Base-by-base conservation (phyloP, 2,113 vertebrate species). In the Thalassoma bifasciatum region DNA sequence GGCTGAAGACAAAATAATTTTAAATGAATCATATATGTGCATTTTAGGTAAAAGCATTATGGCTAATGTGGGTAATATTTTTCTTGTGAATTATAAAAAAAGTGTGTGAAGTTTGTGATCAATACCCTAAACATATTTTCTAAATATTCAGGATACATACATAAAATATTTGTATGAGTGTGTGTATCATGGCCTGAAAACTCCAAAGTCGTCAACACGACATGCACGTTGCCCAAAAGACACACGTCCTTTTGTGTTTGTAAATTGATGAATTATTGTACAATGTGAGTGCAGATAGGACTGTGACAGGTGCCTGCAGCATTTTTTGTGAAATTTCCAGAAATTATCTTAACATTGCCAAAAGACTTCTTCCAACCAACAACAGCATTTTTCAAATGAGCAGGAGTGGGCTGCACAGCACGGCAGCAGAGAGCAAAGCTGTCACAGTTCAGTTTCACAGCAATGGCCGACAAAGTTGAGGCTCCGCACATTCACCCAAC, bases 391-490 rank as follows among this genome's bases (percentile, higher is more conserved):
- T 38, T n/a, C 17, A 69, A 44, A 65, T 11, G 10, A 49, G 30
- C 23, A 50, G 26, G 2, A 38, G 8, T 7, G n/a, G 46, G 14
- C 17, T 49, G 7, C 47, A 40, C 49, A 62, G 53, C 60, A 26
- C 71, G 30, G 7, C 76, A 44, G 24, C 56, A 44, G 68, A 59
- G 4, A 36, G 59, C 65, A 12, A 47, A 44, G 47, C 72, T 56
- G 74, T 62, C 75, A 72, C 71, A 52, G 61, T 22, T 51, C 46
- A 49, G 30, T 22, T 52, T 23, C 56, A 65, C 76, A 81, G 66
- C 66, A 72, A 80, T 82, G 79, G 66, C 79, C 52, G 76, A 82
- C 82, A 75, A 76, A 77, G 70, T 78, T 68, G 61, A 77, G 24
- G 24, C 63, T 62, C 42, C 40, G 10, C 19, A 53, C 58, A 37